A percentile compares a stretch with the other conserved stretches of the same genome.
Conservation (phyloP, 2,888 invertebrate genomes). For the Drosophila melanosoma region DNA sequence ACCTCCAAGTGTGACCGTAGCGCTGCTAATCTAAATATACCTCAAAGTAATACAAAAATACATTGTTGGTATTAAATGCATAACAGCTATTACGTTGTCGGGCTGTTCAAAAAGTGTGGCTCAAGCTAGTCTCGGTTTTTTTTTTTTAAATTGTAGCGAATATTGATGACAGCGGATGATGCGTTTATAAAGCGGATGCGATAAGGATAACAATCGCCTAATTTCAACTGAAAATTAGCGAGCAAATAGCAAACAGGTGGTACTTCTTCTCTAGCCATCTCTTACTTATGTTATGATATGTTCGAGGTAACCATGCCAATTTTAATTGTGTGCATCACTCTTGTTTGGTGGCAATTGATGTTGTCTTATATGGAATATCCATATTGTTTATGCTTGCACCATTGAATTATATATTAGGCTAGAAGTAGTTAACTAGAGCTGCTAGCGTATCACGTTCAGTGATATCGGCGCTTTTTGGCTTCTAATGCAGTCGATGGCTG, state of each 20-base stretch:
- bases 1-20: conserved; percentile 34
- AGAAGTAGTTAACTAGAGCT: conserved; percentile 25
- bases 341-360: conserved; percentile 27
- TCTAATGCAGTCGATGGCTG: conserved; percentile 91
- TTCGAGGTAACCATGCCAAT: no score
- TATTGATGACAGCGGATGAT: conserved; percentile 6
- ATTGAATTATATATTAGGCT: conserved; percentile 31
- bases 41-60: background rate
- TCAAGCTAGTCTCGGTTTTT: conserved; percentile 2
- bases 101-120: background rate
- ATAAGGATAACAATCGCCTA: conserved; percentile 44
- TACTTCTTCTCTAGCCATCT: conserved; percentile 1
- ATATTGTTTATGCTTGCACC: conserved; percentile 51
- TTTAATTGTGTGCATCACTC: background rate
- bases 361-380: conserved; percentile 3
- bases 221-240: conserved; percentile 56
- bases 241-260: conserved; percentile 67
- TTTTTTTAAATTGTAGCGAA: conserved; percentile 19
- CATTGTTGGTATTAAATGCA: conserved; percentile 21
- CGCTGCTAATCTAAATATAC: conserved; percentile 6
- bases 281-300: background rate
- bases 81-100: conserved; percentile 27
- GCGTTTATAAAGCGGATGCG: no score
- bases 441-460: conserved; percentile 91
- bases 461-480: conserved; percentile 92